Evolutionary conservation across 1,140 invertebrate genomes (phyloP), one percentile per base, ranked within the genome.

Genomic region (Tetragnatha versicolor): DNA sequence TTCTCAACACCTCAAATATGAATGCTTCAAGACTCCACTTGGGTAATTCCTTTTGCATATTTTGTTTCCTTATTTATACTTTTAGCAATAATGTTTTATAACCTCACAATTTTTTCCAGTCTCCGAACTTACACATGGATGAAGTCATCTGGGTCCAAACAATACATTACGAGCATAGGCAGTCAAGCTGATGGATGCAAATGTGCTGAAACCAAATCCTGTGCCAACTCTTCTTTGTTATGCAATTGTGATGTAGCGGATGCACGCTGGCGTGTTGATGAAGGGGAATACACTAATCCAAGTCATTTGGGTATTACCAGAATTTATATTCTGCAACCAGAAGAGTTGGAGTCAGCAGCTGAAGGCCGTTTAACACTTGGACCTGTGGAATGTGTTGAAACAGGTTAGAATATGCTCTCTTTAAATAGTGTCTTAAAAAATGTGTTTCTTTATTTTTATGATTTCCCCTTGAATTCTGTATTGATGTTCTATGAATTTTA

Each of bases 91-190:
- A 25, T 58, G 25, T n/a, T 22, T 25, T 6, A 47, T 47, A 2
- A 47, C 5, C 25, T 58, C 1, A 58, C 25, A 3, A n/a, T 12
- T 12, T 12, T 58, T 58, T 69, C 2, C 78, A 87, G 95, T 79
- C 86, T 97, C 22, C 93, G 95, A 82, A 93, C 92, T 45, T 92
- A 93, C 14, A 96, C 95, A 0, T 97, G 94, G 94, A 95, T 98
- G 84, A 90, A 91, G 73, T 93, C 92, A 45, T 94, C 92, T 3
- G 91, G 89, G 33, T 89, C 90, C 70, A 90, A 83, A 14, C 80
- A 83, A 58, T 82, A 55, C 51, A 92, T 83, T n/a, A 70, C 68
- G 9, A 80, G 68, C 25, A 53, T 83, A 42, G 82, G 81, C 10
- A 78, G 79, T 51, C 33, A 49, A 22, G 22, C 60, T 12, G 81